Conservation (phyloP, 2,113 vertebrate genomes). For the Triplophysa rosa region DNA sequence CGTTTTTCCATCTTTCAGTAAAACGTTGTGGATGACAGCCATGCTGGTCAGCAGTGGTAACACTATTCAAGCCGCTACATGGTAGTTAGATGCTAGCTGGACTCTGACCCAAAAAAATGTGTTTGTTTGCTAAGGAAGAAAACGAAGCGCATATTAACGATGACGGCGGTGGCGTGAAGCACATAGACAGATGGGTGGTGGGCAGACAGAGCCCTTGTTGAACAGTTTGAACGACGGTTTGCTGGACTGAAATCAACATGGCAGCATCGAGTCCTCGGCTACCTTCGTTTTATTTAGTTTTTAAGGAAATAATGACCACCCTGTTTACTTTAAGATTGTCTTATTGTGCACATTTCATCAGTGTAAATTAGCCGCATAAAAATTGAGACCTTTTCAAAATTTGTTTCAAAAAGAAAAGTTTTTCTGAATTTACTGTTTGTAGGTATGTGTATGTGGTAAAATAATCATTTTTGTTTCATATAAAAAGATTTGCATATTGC, state of each 20-base stretch:
- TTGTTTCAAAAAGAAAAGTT: no score
- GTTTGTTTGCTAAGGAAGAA: conserved; percentile 63
- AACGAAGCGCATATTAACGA: conserved; percentile 54
- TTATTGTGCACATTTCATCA: no score
- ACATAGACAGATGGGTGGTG: conserved; percentile 5
- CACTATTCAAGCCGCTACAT: conserved; percentile 22
- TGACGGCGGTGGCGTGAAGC: neutral
- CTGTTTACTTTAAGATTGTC: neutral
- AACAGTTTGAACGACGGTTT: neutral
- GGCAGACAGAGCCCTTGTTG: conserved; percentile 14
- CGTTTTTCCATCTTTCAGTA: neutral
- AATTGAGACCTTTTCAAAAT: no score
- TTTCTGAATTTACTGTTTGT: no score
- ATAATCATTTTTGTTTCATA: no score
- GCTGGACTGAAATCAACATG: conserved; percentile 16
- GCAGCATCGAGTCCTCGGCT: conserved; percentile 1
- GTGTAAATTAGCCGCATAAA: no score
- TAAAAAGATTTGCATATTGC: no score
- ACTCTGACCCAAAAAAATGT: conserved; percentile 54
- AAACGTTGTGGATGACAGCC: conserved; percentile 29
- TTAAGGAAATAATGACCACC: neutral
- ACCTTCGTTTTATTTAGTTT: neutral
- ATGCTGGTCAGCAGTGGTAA: conserved; percentile 23
- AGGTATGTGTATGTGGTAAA: no score
- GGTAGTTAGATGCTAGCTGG: conserved; percentile 28